These are phyloP conservation scores for Ophthalmolycus amberensis DNA, from an alignment of 2,113 vertebrate genomes.

Conservation along the genomic window DNA sequence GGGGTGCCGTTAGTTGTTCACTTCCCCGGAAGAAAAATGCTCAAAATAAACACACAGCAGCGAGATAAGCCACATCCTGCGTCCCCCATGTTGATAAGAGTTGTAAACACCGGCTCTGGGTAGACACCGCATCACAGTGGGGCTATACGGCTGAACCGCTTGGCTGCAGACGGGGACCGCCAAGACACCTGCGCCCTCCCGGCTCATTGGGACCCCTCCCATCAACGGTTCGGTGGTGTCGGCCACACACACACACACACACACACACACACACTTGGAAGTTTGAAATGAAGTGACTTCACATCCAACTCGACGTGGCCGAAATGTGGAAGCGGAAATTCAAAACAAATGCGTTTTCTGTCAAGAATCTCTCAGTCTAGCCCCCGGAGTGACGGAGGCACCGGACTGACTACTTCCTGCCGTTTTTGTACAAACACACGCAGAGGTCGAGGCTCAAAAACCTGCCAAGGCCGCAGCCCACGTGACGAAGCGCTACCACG, in stretches of 20 bases:
- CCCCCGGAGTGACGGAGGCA: constrained; percentile 36
- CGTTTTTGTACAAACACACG: constrained; percentile 38
- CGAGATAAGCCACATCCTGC: constrained; percentile 30
- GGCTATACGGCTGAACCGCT: constrained; percentile 8
- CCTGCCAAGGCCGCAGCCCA: constrained; percentile 42
- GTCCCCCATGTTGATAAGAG: constrained; percentile 24
- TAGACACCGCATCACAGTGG: constrained; percentile 17
- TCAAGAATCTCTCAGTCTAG: constrained; percentile 19
- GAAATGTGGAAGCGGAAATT: constrained; percentile 18
- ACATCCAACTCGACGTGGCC: background rate
- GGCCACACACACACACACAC: constrained; percentile 13
- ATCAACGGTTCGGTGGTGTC: background rate
- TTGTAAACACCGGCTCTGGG: constrained; percentile 13
- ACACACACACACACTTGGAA: background rate
- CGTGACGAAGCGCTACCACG: constrained; percentile 28
- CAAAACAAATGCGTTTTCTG: constrained; percentile 23
- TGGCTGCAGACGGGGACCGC: background rate
- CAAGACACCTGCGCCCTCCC: constrained; percentile 36
- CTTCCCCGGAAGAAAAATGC: constrained; percentile 32
- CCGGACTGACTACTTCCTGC: constrained; percentile 29
- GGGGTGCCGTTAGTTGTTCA: constrained; percentile 29
- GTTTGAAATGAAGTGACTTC: constrained; percentile 8
- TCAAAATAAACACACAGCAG: constrained; percentile 25
- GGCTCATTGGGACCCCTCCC: constrained; percentile 36
- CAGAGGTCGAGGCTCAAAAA: constrained; percentile 13